Evolutionary conservation across 2,113 vertebrate species (phyloP), one percentile per base, ranked within the genome.

Genomic region (Paratilapia polleni): DNA sequence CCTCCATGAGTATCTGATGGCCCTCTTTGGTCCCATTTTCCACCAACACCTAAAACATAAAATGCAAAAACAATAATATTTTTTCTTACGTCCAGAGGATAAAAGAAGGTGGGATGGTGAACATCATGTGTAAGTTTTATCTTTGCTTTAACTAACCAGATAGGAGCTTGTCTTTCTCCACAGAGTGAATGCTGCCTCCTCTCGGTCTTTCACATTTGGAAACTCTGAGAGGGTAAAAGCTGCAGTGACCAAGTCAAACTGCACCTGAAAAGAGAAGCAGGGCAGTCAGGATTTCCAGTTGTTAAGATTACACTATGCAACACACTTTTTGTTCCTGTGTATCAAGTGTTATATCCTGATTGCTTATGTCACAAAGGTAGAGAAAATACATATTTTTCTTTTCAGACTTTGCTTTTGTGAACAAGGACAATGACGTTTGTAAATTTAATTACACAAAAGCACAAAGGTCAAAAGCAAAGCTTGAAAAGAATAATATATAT

Each of bases 11-110:
- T 58, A 97, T 95, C 80, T 94, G 94, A 90, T 98, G 97, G 0
- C 97, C 97, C 22, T 97, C 97, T 88, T 96, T 97, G 56, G 97
- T 98, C 61, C 97, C 97, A 20, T 97, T 97, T 91, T 98, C 97
- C 38, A 98, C 93, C 91, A 98, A 85, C 12, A 98, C 94, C 97
- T 98, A 17, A 0, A 54, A 38, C 1, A 64, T 24, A n/a, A 41
- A 60, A 61, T 3, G 0, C 4, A 22, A 19, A 28, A 47, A 4
- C 22, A 43, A 66, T 24, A 7, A 1, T 2, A 36, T 49, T 70
- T 22, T 24, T 70, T 70, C n/a, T 54, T 34, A 52, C 54, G 17
- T 20, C 47, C 26, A 54, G 1, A 52, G 0, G 43, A 19, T 52
- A 24, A 54, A 6, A 52, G 49, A 52, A 47, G 4, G 15, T 47